These are phyloP conservation scores for Acridotheres tristis DNA, from an alignment of 2,797 vertebrate species.

Conservation along the genomic window DNA sequence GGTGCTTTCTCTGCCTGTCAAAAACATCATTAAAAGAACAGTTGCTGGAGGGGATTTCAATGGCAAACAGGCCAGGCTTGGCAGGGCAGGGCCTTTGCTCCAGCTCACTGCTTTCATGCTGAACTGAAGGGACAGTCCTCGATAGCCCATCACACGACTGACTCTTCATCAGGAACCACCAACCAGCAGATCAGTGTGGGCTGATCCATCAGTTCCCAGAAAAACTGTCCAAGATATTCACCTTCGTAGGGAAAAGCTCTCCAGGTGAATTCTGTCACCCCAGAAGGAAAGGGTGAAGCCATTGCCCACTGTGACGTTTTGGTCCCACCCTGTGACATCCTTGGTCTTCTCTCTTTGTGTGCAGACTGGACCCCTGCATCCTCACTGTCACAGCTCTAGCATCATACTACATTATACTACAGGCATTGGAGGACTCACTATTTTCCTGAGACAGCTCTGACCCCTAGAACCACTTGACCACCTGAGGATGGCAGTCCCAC, in stretches of 20 bases:
- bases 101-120: not conserved
- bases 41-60: not conserved
- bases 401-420: fast-evolving
- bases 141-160: not conserved
- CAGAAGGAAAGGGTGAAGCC: not conserved
- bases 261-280: not conserved
- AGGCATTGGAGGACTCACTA: fast-evolving
- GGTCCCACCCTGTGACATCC: not conserved
- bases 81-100: not conserved
- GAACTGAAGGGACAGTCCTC: not conserved
- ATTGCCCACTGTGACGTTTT: not conserved
- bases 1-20: conserved; percentile 40
- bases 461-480: not conserved
- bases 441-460: not conserved
- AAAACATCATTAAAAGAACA: conserved; percentile 22
- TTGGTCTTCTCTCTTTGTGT: not conserved
- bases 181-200: not conserved
- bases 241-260: not conserved
- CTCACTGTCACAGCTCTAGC: not conserved
- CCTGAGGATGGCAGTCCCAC: not conserved
- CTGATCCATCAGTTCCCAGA: not conserved
- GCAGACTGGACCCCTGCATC: not conserved
- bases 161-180: not conserved
- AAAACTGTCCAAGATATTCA: not conserved
- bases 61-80: not conserved